Conservation (phyloP, 2,113 vertebrate species). For the Uria aalge region DNA sequence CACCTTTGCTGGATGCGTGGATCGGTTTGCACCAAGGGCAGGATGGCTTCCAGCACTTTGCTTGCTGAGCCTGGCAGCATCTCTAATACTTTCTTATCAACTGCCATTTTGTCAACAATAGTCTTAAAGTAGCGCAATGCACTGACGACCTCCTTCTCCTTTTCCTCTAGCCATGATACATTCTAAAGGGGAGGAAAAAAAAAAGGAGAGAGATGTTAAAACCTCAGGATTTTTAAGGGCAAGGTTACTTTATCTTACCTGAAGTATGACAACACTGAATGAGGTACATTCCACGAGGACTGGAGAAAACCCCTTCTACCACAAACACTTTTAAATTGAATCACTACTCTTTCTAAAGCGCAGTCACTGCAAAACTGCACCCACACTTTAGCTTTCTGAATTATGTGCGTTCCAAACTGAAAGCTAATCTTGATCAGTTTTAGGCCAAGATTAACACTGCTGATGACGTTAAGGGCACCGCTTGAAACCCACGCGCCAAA, state of each 20-base stretch:
- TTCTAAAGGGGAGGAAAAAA: slow-evolving; percentile 74
- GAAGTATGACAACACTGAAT: background rate
- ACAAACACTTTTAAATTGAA: background rate
- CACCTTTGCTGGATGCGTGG: slow-evolving; percentile 91
- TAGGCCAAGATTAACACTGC: background rate
- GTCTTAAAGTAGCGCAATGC: slow-evolving; percentile 97
- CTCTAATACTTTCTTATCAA: slow-evolving; percentile 94
- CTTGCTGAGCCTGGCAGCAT: slow-evolving; percentile 97
- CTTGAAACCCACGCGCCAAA: background rate
- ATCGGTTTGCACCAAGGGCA: slow-evolving; percentile 91
- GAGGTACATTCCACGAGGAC: background rate
- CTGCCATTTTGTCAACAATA: slow-evolving; percentile 97
- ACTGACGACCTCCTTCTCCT: slow-evolving; percentile 97
- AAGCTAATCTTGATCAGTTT: background rate
- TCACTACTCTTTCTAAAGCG: background rate
- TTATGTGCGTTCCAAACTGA: background rate
- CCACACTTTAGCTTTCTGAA: background rate
- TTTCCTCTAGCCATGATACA: slow-evolving; percentile 90
- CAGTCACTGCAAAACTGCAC: background rate
- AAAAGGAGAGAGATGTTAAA: background rate
- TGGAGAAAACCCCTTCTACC: background rate
- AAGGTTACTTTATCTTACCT: background rate
- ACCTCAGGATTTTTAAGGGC: background rate
- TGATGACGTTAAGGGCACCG: background rate
- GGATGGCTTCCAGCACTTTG: slow-evolving; percentile 94